A percentile compares a stretch with the other conserved stretches of the same genome.
Evolutionary conservation across 2,888 invertebrate genomes (phyloP).

Genomic region (Tenodera sinensis): DNA sequence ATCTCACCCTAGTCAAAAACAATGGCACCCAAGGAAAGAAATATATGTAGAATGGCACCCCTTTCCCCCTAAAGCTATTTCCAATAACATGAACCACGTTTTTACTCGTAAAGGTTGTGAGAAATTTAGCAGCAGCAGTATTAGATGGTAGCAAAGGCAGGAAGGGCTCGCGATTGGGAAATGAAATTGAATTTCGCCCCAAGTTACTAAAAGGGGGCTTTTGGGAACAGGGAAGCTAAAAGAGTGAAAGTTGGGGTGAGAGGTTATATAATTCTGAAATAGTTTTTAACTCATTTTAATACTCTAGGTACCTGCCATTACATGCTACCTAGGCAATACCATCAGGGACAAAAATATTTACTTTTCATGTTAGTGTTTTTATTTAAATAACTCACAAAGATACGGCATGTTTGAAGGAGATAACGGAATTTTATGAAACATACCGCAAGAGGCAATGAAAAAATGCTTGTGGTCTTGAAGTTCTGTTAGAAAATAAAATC

Average conservation of each 20-base stretch:
- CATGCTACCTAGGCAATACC: neutral
- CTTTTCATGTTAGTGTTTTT: no score
- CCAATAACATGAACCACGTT: conserved; percentile 6
- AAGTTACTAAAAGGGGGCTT: neutral
- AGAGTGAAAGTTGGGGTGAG: neutral
- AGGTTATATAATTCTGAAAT: neutral
- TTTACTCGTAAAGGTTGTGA: conserved; percentile 9
- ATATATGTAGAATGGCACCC: neutral
- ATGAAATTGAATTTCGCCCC: neutral
- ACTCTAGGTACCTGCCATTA: neutral
- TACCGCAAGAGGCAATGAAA: no score
- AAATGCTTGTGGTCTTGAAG: no score
- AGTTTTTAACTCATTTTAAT: neutral
- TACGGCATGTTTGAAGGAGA: no score
- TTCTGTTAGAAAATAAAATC: no score
- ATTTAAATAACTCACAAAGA: no score
- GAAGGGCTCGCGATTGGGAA: neutral
- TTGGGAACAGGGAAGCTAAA: neutral
- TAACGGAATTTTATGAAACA: no score
- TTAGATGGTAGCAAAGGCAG: neutral
- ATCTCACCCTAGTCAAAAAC: neutral
- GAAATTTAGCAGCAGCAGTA: conserved; percentile 1
- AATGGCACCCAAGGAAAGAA: neutral
- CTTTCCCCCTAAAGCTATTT: neutral
- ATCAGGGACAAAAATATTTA: neutral